A percentile compares a stretch with the other conserved stretches of the same genome.
These are phyloP conservation scores for Loripinus fragilis DNA, from an alignment of 2,888 invertebrate genomes.

Conservation along the genomic window DNA sequence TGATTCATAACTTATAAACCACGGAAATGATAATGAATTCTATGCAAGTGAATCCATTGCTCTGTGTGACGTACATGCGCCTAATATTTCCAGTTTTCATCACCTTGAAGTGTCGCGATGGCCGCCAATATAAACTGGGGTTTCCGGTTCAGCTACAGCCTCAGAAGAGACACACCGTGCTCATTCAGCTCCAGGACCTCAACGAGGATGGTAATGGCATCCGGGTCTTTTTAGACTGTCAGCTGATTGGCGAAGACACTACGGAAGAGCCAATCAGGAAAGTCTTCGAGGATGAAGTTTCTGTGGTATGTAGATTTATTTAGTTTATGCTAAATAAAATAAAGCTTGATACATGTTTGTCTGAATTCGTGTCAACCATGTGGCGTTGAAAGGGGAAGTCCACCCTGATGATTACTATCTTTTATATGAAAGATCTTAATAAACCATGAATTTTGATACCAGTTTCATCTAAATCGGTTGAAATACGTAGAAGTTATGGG, in stretches of 20 bases:
- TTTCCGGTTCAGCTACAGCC: conserved; percentile 67
- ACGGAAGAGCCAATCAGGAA: conserved; percentile 73
- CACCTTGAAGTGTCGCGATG: conserved; percentile 63
- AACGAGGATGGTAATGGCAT: conserved; percentile 66
- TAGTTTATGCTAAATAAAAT: too few relatives aligned
- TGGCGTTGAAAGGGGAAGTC: too few relatives aligned
- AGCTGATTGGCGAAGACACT: conserved; percentile 68
- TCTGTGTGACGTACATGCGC: not conserved
- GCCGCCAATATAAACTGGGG: conserved; percentile 66
- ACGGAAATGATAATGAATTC: too few relatives aligned
- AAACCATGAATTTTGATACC: too few relatives aligned
- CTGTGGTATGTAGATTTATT: conserved; percentile 72
- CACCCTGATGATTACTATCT: too few relatives aligned
- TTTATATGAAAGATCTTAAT: too few relatives aligned
- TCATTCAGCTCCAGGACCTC: conserved; percentile 71
- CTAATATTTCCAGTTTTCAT: conserved; percentile 65
- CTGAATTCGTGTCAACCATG: too few relatives aligned
- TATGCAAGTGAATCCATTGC: not conserved
- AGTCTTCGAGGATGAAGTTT: conserved; percentile 64
- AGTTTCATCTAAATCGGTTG: too few relatives aligned
- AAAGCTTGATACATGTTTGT: too few relatives aligned
- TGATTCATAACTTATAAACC: too few relatives aligned
- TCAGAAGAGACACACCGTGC: conserved; percentile 58
- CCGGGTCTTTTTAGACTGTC: conserved; percentile 73
- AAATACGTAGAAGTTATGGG: too few relatives aligned